These are phyloP conservation scores for Nymphicus hollandicus DNA, from an alignment of 2,113 vertebrate species.

Conservation along the genomic window DNA sequence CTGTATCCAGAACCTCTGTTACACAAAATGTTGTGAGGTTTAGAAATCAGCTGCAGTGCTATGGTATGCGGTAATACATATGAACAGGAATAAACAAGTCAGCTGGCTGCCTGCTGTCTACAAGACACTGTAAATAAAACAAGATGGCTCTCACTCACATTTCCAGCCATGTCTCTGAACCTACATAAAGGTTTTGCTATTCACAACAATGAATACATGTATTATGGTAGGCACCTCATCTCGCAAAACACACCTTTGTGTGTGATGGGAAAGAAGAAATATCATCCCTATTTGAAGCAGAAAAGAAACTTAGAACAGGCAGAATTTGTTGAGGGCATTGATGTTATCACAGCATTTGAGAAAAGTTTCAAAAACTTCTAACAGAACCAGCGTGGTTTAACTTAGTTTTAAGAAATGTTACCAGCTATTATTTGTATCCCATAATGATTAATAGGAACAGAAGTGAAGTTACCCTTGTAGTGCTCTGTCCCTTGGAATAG, in stretches of 20 bases:
- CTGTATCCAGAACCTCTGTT: background rate
- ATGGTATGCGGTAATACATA: background rate
- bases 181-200: background rate
- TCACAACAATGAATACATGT: background rate
- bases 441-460: background rate
- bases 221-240: background rate
- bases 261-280: background rate
- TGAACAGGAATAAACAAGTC: background rate
- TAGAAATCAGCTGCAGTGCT: background rate
- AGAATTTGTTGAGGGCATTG: background rate
- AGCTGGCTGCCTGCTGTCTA: background rate
- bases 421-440: background rate
- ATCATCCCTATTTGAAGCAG: background rate
- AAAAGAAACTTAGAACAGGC: background rate
- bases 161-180: background rate
- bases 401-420: background rate
- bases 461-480: background rate
- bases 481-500: background rate
- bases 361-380: background rate
- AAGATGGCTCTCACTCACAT: background rate
- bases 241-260: background rate
- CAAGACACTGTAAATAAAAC: background rate
- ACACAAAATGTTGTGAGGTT: background rate
- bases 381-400: background rate
- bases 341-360: background rate